Percentiles rank a stretch among this genome's conserved stretches.
phyloP scores from a whole-genome alignment of 92 coral and sea anemone species.

The Phenganax stokvisi region DNA sequence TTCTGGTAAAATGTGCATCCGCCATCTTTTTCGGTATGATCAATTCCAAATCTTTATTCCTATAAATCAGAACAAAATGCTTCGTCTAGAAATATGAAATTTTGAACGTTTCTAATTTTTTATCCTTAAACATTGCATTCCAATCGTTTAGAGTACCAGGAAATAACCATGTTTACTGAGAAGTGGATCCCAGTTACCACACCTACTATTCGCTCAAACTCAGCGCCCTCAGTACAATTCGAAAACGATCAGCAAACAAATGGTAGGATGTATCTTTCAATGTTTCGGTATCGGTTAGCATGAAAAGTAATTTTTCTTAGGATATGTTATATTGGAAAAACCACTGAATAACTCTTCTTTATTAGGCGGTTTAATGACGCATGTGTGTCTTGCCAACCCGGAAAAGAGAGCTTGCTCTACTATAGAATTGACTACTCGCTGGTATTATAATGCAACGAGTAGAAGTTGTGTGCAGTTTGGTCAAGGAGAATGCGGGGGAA shows the following conservation, averaged over 20 bases:
- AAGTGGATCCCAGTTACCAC: neutral
- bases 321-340: too few relatives aligned
- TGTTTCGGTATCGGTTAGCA: neutral
- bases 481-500: slow-evolving; percentile 80
- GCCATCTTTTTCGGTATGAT: too few relatives aligned
- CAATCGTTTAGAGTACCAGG: neutral
- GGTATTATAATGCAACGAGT: slow-evolving; percentile 69
- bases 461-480: slow-evolving; percentile 64
- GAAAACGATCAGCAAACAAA: neutral
- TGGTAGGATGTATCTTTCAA: neutral
- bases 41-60: too few relatives aligned
- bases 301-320: too few relatives aligned
- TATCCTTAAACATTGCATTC: neutral
- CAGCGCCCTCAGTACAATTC: neutral
- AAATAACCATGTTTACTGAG: neutral
- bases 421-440: slow-evolving; percentile 56
- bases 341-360: neutral
- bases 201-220: neutral
- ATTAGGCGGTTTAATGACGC: slow-evolving; percentile 16
- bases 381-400: slow-evolving; percentile 28
- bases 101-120: neutral
- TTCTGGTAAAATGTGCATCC: too few relatives aligned
- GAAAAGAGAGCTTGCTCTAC: slow-evolving; percentile 8
- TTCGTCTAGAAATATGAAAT: neutral
- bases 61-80: too few relatives aligned